Conservation (phyloP, 2,113 vertebrate species). For the Takifugu flavidus region DNA sequence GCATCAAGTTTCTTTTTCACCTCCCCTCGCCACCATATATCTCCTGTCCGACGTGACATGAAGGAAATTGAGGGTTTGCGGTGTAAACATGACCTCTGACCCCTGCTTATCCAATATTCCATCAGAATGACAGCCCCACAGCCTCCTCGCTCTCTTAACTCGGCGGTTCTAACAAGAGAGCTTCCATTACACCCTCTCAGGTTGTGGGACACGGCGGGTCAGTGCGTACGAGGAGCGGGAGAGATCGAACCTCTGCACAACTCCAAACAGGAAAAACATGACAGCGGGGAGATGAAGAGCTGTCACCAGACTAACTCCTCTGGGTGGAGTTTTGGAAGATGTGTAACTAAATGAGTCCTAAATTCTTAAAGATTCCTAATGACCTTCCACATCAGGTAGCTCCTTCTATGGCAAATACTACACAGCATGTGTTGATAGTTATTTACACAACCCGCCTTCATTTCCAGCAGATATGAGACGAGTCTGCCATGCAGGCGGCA, state of each 20-base stretch:
- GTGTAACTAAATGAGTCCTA: no score
- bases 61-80: constrained; percentile 52
- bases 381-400: no score
- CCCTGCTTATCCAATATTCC: constrained; percentile 48
- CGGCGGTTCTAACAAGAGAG: constrained; percentile 15
- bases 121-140: constrained; percentile 34
- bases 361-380: no score
- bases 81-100: constrained; percentile 61
- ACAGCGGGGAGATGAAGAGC: constrained; percentile 27
- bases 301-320: constrained; percentile 28
- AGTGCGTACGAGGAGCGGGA: constrained; percentile 20
- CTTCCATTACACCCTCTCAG: constrained; percentile 39
- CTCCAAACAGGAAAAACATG: constrained; percentile 50
- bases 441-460: no score
- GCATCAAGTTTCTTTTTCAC: constrained; percentile 5
- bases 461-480: no score
- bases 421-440: no score
- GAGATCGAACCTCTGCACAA: constrained; percentile 46
- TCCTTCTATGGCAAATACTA: no score
- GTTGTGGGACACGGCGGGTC: constrained; percentile 15
- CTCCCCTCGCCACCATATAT: constrained; percentile 19
- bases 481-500: no score
- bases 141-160: constrained; percentile 4
- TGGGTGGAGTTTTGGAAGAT: not conserved
- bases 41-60: constrained; percentile 35